Conservation (phyloP, 1,140 invertebrate genomes). For the Bombus fervidus region DNA sequence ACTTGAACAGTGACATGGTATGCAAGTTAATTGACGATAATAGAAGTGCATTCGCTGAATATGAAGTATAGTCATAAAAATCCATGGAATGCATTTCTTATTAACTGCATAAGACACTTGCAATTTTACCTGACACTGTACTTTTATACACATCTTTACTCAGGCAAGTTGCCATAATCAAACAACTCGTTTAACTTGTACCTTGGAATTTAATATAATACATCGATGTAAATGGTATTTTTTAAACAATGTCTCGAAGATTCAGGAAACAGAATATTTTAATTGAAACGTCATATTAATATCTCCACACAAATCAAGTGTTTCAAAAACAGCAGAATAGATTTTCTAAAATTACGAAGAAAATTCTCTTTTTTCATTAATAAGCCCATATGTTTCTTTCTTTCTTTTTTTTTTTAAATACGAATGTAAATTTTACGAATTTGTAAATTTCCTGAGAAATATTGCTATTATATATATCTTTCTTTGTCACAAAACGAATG, state of each 20-base stretch:
- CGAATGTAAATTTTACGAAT: too few relatives aligned
- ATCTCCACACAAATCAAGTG: background rate
- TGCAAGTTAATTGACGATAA: background rate
- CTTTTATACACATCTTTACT: background rate
- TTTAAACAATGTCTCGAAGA: background rate
- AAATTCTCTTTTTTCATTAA: background rate
- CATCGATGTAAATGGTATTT: background rate
- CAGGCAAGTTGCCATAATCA: background rate
- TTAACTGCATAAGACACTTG: background rate
- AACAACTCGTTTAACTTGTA: background rate
- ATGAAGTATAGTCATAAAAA: background rate
- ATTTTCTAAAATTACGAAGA: background rate
- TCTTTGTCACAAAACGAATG: too few relatives aligned
- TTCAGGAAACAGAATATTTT: background rate
- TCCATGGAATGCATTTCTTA: background rate
- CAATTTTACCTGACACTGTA: background rate
- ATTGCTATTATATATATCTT: too few relatives aligned
- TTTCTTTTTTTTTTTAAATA: too few relatives aligned
- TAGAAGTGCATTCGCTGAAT: background rate
- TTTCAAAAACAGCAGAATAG: too few relatives aligned
- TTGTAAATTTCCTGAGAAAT: too few relatives aligned
- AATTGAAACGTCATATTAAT: background rate
- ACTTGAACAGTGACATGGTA: background rate
- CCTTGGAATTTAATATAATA: too few relatives aligned
- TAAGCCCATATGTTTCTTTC: background rate